Conservation (phyloP, 2,797 vertebrate species). For the Dallia pectoralis region DNA sequence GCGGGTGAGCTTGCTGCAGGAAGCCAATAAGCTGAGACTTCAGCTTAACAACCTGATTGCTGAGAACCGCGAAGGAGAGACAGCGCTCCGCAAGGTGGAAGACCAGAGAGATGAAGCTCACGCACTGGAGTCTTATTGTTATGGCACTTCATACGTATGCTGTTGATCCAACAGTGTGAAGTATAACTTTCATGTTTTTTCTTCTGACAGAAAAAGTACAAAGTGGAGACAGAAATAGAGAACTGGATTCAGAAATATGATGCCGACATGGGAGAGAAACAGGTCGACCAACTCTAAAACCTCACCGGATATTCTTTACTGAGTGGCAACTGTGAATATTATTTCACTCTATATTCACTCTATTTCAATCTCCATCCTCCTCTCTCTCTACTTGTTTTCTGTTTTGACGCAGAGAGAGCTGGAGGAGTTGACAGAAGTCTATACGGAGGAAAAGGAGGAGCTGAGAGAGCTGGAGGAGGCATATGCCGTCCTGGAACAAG, state of each 20-base stretch:
- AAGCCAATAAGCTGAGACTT: constrained; percentile 59
- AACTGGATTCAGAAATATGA: constrained; percentile 85
- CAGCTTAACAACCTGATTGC: constrained; percentile 62
- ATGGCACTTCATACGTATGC: neutral
- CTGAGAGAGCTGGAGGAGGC: constrained; percentile 67
- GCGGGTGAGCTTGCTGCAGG: constrained; percentile 60
- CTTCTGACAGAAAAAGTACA: constrained; percentile 78
- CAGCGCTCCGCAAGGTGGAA: neutral
- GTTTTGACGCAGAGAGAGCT: constrained; percentile 66
- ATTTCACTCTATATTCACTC: neutral
- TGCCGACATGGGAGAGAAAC: constrained; percentile 76
- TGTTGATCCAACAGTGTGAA: neutral
- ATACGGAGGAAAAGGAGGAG: constrained; percentile 70
- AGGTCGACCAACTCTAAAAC: constrained; percentile 69
- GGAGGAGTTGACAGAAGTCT: constrained; percentile 61
- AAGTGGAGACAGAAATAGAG: constrained; percentile 77
- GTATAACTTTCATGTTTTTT: constrained; percentile 12
- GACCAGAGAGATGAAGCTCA: neutral
- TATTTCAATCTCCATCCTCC: neutral
- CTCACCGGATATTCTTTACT: neutral
- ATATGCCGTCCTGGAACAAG: constrained; percentile 64
- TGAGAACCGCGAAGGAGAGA: constrained; percentile 59
- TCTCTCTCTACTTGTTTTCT: neutral
- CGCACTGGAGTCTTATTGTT: neutral
- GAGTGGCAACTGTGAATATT: neutral